Conservation (phyloP, 2,888 invertebrate genomes). For the Scelioninae gen. 2 region DNA sequence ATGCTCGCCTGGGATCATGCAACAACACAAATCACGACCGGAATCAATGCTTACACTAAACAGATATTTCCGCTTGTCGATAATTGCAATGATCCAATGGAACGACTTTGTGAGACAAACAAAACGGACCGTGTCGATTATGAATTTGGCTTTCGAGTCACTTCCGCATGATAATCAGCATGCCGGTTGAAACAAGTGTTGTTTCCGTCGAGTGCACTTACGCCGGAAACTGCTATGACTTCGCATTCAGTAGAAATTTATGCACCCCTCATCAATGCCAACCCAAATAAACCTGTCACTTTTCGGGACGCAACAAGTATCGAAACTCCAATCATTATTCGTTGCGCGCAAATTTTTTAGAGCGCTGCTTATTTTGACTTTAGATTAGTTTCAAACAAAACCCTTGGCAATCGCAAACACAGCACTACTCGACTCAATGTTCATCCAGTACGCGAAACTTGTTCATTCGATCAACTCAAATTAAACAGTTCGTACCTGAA, state of each 20-base stretch:
- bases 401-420: conserved; percentile 13
- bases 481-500: too few species aligned
- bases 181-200: conserved; percentile 61
- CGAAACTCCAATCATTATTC: conserved; percentile 47
- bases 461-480: too few species aligned
- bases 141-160: conserved; percentile 57
- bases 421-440: conserved; percentile 19
- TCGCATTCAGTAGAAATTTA: conserved; percentile 61
- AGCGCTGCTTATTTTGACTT: too few species aligned
- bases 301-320: conserved; percentile 64
- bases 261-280: conserved; percentile 64
- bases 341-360: too few species aligned
- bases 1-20: too few species aligned
- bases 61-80: conserved; percentile 50
- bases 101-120: conserved; percentile 30
- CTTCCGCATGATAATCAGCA: conserved; percentile 58
- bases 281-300: conserved; percentile 63
- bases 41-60: conserved; percentile 51
- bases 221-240: conserved; percentile 63
- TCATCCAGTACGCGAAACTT: conserved; percentile 13
- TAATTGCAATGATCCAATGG: conserved; percentile 40
- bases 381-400: conserved; percentile 2
- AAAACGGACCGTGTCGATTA: conserved; percentile 55
- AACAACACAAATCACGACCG: conserved; percentile 33
- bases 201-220: conserved; percentile 63